These are phyloP conservation scores for Mythimna ferrago DNA, from an alignment of 2,888 invertebrate species.

Conservation along the genomic window DNA sequence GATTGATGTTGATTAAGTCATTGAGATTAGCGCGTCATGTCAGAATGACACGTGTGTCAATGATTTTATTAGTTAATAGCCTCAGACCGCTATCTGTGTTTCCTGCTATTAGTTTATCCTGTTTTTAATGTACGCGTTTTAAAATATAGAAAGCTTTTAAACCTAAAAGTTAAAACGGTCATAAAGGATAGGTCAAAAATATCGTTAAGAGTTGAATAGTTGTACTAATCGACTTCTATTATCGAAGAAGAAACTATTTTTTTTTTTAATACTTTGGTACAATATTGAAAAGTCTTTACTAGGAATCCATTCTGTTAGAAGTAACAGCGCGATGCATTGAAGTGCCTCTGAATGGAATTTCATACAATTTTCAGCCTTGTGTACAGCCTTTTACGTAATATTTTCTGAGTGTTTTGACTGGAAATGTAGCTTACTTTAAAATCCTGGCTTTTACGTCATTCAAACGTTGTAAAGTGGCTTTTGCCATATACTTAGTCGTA, in stretches of 20 bases:
- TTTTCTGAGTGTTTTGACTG: slow-evolving; percentile 23
- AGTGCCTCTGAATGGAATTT: slow-evolving; percentile 26
- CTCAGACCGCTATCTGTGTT: slow-evolving; percentile 20
- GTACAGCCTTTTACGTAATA: slow-evolving; percentile 20
- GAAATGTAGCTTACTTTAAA: slow-evolving; percentile 34
- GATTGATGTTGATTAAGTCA: slow-evolving; percentile 47
- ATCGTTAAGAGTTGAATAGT: slow-evolving; percentile 56
- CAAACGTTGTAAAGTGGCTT: slow-evolving; percentile 39
- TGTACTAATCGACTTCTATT: slow-evolving; percentile 50
- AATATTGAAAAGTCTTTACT: slow-evolving; percentile 55
- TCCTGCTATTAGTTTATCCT: slow-evolving; percentile 39
- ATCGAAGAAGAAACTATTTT: slow-evolving; percentile 37
- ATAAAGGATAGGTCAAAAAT: slow-evolving; percentile 50
- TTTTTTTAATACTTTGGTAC: slow-evolving; percentile 41
- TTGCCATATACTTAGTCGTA: slow-evolving; percentile 15
- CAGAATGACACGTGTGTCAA: slow-evolving; percentile 43
- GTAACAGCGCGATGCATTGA: slow-evolving; percentile 46
- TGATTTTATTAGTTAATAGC: slow-evolving; percentile 39
- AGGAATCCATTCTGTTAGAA: slow-evolving; percentile 46
- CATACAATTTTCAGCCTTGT: slow-evolving; percentile 34
- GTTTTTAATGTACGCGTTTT: slow-evolving; percentile 45
- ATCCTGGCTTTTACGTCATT: slow-evolving; percentile 33
- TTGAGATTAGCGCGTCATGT: slow-evolving; percentile 46
- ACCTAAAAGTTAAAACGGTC: slow-evolving; percentile 33
- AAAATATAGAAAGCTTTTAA: slow-evolving; percentile 57